These are phyloP conservation scores for Psittacula derbiana DNA, from an alignment of 2,797 vertebrate species.

Conservation along the genomic window DNA sequence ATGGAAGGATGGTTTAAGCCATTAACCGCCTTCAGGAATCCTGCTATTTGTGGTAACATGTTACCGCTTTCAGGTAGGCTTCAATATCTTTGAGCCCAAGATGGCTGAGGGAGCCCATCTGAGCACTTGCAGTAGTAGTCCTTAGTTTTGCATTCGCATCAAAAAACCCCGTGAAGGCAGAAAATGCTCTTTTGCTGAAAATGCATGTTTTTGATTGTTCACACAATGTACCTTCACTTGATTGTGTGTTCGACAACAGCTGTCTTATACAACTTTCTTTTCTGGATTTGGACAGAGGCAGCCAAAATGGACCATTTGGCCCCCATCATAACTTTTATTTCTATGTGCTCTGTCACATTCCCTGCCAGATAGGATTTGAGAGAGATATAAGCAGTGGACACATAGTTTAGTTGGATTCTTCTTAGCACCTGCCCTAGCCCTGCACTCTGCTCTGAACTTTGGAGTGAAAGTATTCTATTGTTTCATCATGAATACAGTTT, in stretches of 20 bases:
- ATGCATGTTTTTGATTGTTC: neutral
- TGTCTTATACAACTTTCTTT: neutral
- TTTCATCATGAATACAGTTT: neutral
- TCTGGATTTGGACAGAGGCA: neutral
- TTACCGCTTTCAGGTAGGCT: neutral
- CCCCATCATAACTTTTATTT: neutral
- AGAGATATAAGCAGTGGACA: neutral
- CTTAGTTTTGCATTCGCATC: neutral
- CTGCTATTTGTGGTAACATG: neutral
- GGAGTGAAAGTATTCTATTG: neutral
- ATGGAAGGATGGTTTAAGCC: neutral
- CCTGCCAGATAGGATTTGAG: neutral
- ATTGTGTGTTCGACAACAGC: neutral
- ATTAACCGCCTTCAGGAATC: neutral
- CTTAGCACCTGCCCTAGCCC: neutral
- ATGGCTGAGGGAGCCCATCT: neutral
- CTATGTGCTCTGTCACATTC: neutral
- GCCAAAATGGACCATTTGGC: neutral
- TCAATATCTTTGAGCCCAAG: neutral
- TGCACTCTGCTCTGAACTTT: fast-evolving
- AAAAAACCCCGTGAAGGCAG: neutral
- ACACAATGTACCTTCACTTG: neutral
- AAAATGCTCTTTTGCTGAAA: neutral
- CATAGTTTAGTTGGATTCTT: neutral
- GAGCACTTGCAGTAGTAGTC: neutral